Base-by-base conservation (phyloP, 2,888 invertebrate genomes). In the Melanostoma scalare region DNA sequence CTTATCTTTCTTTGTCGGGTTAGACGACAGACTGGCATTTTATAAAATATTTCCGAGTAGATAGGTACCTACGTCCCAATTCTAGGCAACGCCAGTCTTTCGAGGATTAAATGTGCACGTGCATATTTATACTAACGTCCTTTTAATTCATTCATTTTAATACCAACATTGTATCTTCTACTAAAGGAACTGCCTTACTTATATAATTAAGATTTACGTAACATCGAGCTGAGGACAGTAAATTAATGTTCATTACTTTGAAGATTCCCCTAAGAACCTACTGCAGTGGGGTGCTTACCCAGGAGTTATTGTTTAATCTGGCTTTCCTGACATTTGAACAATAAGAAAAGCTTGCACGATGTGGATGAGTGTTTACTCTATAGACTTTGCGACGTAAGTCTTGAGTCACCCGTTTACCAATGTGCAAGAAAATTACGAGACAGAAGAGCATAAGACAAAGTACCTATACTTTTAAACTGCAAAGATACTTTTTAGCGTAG, bases 121-220 rank as follows among this genome's bases (percentile, higher is more conserved):
- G 53, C 42, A 63, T 55, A 36, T 46, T 63, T 10, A 30, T 36
- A 33, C 40, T 56, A 40, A 30, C 40, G 42, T 61, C 53, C 10
- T 67, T 42, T 50, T 56, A 33, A 69, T 79, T 79, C 79, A 79
- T 79, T 82, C 65, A 82, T 82, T 79, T 78, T 74, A 40, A 80
- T 69, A 63, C 50, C 68, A 53, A 38, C 30, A 2, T 20, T 58
- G 40, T 31, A 68, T 61, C 38, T 36, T 20, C 20, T 20, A 20
- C 20, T 20, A 20, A 20, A 20, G 20, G 20, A 20, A 20, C 20
- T 20, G 20, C 20, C 1, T 20, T 20, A 20, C 1, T 20, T 20
- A 20, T 20, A 20, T 20, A 20, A 20, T 20, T 20, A 20, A 20
- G 8, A 36, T 10, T 53, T 40, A 48, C 38, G 36, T 31, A 33